Evolutionary conservation across 2,797 vertebrate species (phyloP).

Genomic region (Xenops minutus): DNA sequence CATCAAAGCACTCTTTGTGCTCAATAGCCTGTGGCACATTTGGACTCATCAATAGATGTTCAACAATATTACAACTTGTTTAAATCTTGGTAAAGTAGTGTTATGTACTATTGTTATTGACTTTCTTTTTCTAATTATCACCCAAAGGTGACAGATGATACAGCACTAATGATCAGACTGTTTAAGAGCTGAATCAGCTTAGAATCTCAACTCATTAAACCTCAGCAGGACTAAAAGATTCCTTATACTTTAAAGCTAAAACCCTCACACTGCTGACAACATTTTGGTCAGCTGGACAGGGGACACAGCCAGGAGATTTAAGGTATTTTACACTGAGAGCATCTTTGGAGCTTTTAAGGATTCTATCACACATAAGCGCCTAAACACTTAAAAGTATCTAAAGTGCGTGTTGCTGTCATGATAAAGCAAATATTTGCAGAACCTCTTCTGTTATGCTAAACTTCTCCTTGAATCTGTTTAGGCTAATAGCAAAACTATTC

Average conservation of each 20-base stretch:
- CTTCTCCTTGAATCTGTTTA: neutral
- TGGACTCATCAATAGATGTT: slow-evolving; percentile 81
- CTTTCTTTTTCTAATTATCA: slow-evolving; percentile 82
- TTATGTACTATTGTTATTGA: slow-evolving; percentile 82
- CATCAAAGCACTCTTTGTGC: slow-evolving; percentile 71
- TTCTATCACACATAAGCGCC: neutral
- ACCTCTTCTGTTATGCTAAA: neutral
- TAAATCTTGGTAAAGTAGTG: slow-evolving; percentile 81
- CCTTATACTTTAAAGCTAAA: slow-evolving; percentile 28
- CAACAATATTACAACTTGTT: slow-evolving; percentile 80
- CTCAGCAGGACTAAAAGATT: slow-evolving; percentile 40
- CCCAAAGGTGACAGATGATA: slow-evolving; percentile 81
- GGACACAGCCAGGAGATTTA: neutral
- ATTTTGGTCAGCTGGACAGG: neutral
- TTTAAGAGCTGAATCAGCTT: slow-evolving; percentile 69
- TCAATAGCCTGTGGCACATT: slow-evolving; percentile 80
- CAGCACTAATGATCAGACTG: slow-evolving; percentile 76
- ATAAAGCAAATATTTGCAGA: neutral
- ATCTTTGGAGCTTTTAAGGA: neutral
- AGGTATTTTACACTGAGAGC: neutral
- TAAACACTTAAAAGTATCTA: neutral
- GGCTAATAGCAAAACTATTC: neutral
- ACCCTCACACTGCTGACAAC: neutral
- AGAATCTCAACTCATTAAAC: slow-evolving; percentile 65
- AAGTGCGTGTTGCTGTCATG: neutral